A percentile compares a stretch with the other conserved stretches of the same genome.
Conservation (phyloP, 1,140 invertebrate genomes). For the Nylanderia fulva region DNA sequence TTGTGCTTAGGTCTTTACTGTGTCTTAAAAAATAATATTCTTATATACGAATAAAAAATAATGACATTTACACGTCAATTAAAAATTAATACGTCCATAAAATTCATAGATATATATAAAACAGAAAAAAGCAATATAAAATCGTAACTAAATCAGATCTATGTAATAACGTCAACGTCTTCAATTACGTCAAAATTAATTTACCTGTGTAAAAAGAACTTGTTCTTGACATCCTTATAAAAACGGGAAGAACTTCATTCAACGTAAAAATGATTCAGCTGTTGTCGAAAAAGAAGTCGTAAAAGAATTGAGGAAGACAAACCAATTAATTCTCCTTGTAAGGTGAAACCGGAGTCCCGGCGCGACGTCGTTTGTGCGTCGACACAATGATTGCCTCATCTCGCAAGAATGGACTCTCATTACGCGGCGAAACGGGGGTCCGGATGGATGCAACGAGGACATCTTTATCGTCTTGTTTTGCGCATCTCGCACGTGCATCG, state of each 20-base stretch:
- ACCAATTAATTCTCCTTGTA: background rate
- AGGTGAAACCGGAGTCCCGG: background rate
- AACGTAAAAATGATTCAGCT: constrained; percentile 12
- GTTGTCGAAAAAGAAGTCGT: background rate
- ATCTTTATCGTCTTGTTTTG: constrained; percentile 1
- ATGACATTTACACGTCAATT: background rate
- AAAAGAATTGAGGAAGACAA: background rate
- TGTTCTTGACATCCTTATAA: background rate
- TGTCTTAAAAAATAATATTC: background rate
- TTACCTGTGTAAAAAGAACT: background rate
- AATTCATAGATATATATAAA: background rate
- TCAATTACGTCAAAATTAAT: background rate
- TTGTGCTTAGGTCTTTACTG: background rate
- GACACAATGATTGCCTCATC: background rate
- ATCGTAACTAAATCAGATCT: background rate
- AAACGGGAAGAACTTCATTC: background rate
- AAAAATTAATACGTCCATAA: constrained; percentile 1
- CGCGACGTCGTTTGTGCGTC: background rate
- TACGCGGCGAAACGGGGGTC: background rate
- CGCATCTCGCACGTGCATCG: background rate
- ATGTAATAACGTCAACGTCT: background rate
- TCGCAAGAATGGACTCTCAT: constrained; percentile 5
- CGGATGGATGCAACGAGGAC: background rate
- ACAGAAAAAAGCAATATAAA: background rate
- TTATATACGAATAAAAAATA: background rate